Base-by-base conservation (phyloP, 2,797 vertebrate genomes). In the Chiroxiphia lanceolata region DNA sequence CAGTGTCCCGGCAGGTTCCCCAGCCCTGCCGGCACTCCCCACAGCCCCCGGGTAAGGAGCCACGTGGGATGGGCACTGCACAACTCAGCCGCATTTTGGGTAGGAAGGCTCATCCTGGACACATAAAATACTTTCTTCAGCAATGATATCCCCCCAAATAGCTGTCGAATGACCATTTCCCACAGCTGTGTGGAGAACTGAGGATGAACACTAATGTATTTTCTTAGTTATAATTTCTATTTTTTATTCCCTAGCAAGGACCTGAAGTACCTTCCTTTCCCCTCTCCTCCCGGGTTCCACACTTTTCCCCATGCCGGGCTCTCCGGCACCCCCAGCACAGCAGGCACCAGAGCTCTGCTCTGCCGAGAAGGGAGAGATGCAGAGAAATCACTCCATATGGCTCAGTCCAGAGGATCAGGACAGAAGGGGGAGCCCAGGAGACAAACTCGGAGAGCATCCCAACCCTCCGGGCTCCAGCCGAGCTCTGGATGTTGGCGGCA, bases 391-490 rank as follows among this genome's bases (percentile, higher is more conserved):
- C 36, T 69, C 5, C 13, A 10, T 16, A 8, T 3, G 40, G 16
- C 50, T 89, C 29, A 10, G 26, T 17, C n/a, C 57, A 14, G 74
- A 2, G 0, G n/a, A 74, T 93, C 51, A 60, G 91, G 71, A 94
- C 94, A 92, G 93, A 89, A 96, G 91, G 51, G 96, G 93, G 95
- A 96, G 93, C 94, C 53, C 94, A 56, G 94, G 95, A 92, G 82
- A 91, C 93, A 92, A 91, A 89, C 85, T 76, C 8, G 0, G 83
- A 89, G 81, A 56, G 74, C 51, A 64, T 92, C 71, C 38, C 51
- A 45, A 25, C 15, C 78, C 0, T 5, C 50, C 4, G 2, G 25
- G 54, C 67, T 90, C 44, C 44, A 14, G 69, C n/a, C 27, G 13
- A 59, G 40, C 61, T 68, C 48, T 75, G 34, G 21, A 4, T 81